These are phyloP conservation scores for Eudyptes chrysolophus DNA, from an alignment of 2,113 vertebrate genomes.

Conservation along the genomic window DNA sequence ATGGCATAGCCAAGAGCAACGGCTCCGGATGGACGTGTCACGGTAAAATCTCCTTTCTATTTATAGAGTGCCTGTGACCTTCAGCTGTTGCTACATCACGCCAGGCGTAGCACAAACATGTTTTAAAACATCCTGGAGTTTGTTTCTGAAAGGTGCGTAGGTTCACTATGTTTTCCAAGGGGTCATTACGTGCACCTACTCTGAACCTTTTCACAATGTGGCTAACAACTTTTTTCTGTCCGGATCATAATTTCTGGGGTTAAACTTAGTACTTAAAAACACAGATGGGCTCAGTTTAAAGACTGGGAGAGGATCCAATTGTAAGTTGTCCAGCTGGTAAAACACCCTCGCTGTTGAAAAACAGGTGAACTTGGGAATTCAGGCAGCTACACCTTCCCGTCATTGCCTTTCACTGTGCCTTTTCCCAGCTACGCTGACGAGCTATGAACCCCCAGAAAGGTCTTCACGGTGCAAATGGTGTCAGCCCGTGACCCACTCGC, in stretches of 20 bases:
- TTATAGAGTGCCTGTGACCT: conserved; percentile 19
- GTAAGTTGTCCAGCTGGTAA: conserved; percentile 59
- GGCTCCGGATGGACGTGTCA: conserved; percentile 38
- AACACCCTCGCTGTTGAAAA: conserved; percentile 48
- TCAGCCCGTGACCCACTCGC: neutral
- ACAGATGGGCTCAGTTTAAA: conserved; percentile 60
- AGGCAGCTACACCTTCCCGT: neutral
- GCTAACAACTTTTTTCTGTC: neutral
- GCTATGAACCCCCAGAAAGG: neutral
- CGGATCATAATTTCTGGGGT: conserved; percentile 19
- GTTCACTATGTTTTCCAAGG: neutral
- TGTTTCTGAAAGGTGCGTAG: neutral
- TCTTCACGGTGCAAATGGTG: neutral
- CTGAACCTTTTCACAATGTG: neutral
- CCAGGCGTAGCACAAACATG: neutral
- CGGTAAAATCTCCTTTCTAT: conserved; percentile 36
- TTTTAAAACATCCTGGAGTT: conserved; percentile 11
- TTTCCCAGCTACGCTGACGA: neutral
- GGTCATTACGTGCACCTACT: rapidly evolving
- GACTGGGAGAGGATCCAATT: conserved; percentile 61
- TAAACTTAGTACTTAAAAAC: conserved; percentile 49
- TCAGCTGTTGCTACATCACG: conserved; percentile 8
- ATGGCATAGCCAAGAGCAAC: conserved; percentile 40
- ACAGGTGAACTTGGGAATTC: conserved; percentile 26
- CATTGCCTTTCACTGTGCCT: neutral